Evolutionary conservation across 2,113 vertebrate genomes (phyloP).

Genomic region (Gnathonemus longibarbis): DNA sequence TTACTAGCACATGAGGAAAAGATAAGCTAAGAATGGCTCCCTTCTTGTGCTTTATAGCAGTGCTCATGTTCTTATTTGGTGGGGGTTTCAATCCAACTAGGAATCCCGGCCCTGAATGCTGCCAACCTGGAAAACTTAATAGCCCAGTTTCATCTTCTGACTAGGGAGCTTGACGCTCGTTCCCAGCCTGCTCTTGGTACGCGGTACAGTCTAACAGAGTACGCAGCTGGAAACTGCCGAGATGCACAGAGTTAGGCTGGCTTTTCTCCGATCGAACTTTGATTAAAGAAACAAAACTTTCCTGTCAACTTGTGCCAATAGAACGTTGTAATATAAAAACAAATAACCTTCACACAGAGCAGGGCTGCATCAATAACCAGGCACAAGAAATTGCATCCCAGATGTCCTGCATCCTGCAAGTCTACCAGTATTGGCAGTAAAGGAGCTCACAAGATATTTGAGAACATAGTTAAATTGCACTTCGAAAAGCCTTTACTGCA

Average conservation of each 20-base stretch:
- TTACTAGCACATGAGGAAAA: background rate
- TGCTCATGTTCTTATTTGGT: background rate
- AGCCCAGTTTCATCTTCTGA: conserved; percentile 1
- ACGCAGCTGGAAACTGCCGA: background rate
- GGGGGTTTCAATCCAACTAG: background rate
- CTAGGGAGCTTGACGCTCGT: background rate
- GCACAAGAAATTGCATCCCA: conserved; percentile 4
- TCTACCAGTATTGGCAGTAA: background rate
- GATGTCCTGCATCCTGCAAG: background rate
- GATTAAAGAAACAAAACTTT: background rate
- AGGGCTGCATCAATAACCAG: background rate
- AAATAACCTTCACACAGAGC: background rate
- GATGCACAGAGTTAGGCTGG: background rate
- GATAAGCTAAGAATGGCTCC: background rate
- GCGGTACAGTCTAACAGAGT: background rate
- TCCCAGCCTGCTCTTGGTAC: background rate
- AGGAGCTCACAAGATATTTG: background rate
- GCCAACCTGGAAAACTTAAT: background rate
- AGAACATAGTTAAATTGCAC: background rate
- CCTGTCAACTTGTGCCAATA: background rate
- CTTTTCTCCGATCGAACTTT: background rate
- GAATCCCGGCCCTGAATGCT: background rate
- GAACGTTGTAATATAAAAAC: background rate
- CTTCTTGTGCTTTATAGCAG: background rate
- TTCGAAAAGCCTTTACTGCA: background rate